Evolutionary conservation across 2,113 vertebrate species (phyloP), one percentile per base, ranked within the genome.

Genomic region (Falcunculus frontatus): DNA sequence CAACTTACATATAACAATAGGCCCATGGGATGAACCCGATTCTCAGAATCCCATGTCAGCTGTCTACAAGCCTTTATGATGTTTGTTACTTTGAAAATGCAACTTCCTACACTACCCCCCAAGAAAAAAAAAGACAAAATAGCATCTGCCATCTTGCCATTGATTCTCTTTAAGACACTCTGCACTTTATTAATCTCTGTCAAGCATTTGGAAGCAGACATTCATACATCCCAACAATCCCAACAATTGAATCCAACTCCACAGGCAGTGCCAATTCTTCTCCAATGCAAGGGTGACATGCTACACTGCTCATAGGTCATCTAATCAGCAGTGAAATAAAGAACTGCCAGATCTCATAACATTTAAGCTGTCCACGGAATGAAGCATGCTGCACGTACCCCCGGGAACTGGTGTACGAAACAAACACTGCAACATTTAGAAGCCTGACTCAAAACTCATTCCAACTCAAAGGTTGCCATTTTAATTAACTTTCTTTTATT

Each of bases 301-400:
- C 90, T 90, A 9, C 75, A 70, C 65, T 87, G 84, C 93, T 97
- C 90, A 69, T 80, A 79, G 95, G 89, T 95, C 95, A 95, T 89
- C 92, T 94, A 87, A 97, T 97, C 95, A 97, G 91, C 64, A 53
- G 41, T 47, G 89, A 95, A 95, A 95, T 93, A 92, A 97, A 95
- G 95, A 97, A 91, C 89, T 97, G 92, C 84, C 96, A 96, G 90
- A 76, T 46, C 84, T 96, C 89, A 94, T 96, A 94, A 86, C 92
- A 83, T 84, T 82, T 84, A 84, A 96, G 76, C 69, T 89, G 46
- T 60, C 57, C 55, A 70, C 15, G 42, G 87, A 89, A 83, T 29
- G 63, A 63, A 91, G 69, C 21, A 35, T 26, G 72, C 90, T 74
- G 69, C 76, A 53, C 10, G 3, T 21, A 47, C 37, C 55, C 33